Evolutionary conservation across 2,113 vertebrate genomes (phyloP).

Genomic region (Ctenomys sociabilis): DNA sequence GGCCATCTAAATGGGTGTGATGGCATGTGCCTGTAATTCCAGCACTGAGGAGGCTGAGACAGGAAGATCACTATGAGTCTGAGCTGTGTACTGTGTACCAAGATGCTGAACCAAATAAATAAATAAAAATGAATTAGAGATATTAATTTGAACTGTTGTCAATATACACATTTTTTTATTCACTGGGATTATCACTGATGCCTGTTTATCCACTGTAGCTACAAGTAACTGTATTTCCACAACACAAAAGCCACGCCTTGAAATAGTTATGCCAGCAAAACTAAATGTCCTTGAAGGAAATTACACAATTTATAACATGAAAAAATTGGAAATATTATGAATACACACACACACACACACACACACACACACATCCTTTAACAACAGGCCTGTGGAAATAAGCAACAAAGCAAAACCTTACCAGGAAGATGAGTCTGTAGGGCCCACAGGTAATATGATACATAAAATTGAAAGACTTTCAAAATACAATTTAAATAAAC

Average conservation of each 20-base stretch:
- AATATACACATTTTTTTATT: slow-evolving; percentile 1
- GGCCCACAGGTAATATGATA: background rate
- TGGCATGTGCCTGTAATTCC: no score
- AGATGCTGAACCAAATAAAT: no score
- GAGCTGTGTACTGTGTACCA: no score
- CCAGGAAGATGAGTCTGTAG: background rate
- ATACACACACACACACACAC: accelerated
- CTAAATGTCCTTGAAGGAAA: background rate
- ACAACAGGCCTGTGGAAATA: background rate
- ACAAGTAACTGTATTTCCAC: background rate
- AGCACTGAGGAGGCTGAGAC: no score
- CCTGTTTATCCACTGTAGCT: background rate
- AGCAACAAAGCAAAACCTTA: background rate
- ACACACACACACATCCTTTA: background rate
- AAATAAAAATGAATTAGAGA: background rate
- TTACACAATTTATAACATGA: background rate
- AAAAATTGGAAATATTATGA: background rate
- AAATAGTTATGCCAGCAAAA: background rate
- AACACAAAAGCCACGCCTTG: background rate
- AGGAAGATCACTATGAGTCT: no score
- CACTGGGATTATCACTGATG: background rate
- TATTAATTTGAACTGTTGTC: background rate
- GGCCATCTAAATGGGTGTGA: no score
- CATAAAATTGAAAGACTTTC: background rate
- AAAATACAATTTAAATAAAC: background rate